These are phyloP conservation scores for Drosophila novamexicana DNA, from an alignment of 1,140 invertebrate genomes.

Conservation along the genomic window DNA sequence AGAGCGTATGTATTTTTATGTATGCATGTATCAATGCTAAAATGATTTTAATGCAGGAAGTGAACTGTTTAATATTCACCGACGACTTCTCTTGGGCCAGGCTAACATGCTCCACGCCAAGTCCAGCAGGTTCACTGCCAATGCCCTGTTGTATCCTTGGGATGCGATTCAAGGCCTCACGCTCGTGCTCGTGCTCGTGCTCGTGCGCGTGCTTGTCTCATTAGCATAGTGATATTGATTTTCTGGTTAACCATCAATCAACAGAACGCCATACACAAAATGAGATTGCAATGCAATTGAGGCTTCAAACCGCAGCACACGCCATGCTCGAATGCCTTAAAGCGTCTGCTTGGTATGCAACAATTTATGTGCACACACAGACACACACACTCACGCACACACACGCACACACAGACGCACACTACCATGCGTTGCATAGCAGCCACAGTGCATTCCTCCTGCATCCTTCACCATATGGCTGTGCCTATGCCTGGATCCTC, in stretches of 20 bases:
- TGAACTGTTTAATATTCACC: too few relatives aligned
- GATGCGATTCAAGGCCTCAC: not conserved
- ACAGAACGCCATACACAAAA: slow-evolving; percentile 72
- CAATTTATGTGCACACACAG: slow-evolving; percentile 66
- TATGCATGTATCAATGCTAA: not conserved
- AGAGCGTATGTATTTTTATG: not conserved
- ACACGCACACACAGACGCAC: slow-evolving; percentile 8
- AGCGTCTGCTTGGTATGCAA: slow-evolving; percentile 75
- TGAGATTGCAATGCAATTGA: slow-evolving; percentile 80
- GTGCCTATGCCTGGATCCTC: not conserved
- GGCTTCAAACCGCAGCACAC: slow-evolving; percentile 78
- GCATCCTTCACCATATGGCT: not conserved
- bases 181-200: not conserved
- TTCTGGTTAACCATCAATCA: slow-evolving; percentile 82
- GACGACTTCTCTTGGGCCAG: too few relatives aligned
- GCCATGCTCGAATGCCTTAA: slow-evolving; percentile 78
- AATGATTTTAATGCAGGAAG: not conserved
- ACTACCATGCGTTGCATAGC: slow-evolving; percentile 30
- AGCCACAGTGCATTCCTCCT: slow-evolving; percentile 2
- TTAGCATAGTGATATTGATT: slow-evolving; percentile 82
- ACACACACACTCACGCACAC: not conserved
- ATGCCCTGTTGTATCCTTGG: not conserved
- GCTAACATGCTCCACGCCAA: not conserved
- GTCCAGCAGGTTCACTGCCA: not conserved
- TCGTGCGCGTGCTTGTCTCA: slow-evolving; percentile 51